Evolutionary conservation across 2,888 invertebrate species (phyloP), one percentile per base, ranked within the genome.

Genomic region (Listrodromus nycthemerus): DNA sequence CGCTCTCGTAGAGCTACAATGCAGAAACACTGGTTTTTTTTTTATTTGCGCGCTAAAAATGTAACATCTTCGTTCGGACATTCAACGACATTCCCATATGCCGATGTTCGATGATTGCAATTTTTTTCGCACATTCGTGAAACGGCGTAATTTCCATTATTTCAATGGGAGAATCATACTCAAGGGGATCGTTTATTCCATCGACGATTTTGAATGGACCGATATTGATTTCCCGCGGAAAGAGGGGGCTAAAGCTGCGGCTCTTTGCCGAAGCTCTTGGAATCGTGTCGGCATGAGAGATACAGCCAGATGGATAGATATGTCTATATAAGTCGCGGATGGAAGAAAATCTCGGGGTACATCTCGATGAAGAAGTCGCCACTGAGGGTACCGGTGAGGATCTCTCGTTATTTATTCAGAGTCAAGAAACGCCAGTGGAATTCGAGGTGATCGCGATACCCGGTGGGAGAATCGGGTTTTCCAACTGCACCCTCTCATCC

Each of bases 401-500:
- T 75, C 69, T 78, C 84, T 84, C 80, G 81, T 81, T 78, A 84
- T 84, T 84, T 84, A 80, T 81, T 80, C 84, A 84, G 78, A 81
- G 73, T 50, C 58, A 67, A 61, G 67, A 71, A 71, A 74, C 77
- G 76, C 66, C 61, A 50, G 80, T 83, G 83, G 80, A 74, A 69
- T 83, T 83, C 55, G 69, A 73, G 24, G 27, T 37, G 80, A 77
- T 83, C 69, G 69, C 69, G 63, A 80, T 73, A 69, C 74, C 70
- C 63, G 65, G 55, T 63, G 37, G 69, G 58, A 69, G 48, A 48
- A 48, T 45, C 45, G 48, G 55, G 73, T 70, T 78, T 61, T 70
- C 77, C 84, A 78, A 74, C 78, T 58, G 61, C 61, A 74, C 80
- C 69, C 78, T 52, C 71, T 30, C 63, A 24, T 70, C 73, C 45